A percentile compares a stretch with the other conserved stretches of the same genome.
These are phyloP conservation scores for Pogona vitticeps DNA, from an alignment of 2,113 vertebrate genomes.

Conservation along the genomic window DNA sequence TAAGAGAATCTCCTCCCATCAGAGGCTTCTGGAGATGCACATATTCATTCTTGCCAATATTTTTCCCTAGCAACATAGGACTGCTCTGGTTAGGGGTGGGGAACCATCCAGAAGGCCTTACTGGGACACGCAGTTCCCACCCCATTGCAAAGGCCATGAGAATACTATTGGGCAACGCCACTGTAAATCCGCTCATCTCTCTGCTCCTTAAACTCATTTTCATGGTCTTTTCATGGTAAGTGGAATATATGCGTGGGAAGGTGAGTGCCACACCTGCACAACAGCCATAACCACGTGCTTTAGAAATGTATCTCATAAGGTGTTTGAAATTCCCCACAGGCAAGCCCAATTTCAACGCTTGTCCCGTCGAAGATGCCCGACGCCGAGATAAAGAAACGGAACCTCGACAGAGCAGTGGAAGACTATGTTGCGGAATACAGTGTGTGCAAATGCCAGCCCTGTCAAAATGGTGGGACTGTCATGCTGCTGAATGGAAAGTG, in stretches of 20 bases:
- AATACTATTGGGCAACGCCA: neutral
- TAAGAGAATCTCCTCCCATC: too few relatives aligned
- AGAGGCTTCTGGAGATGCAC: too few relatives aligned
- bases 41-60: too few relatives aligned
- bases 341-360: constrained; percentile 81
- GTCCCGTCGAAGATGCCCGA: constrained; percentile 79
- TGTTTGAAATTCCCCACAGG: constrained; percentile 50
- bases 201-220: neutral
- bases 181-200: neutral
- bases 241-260: neutral
- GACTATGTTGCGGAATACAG: constrained; percentile 87
- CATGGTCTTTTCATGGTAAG: neutral
- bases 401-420: constrained; percentile 80
- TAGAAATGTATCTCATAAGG: neutral
- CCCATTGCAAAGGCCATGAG: neutral
- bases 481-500: constrained; percentile 84
- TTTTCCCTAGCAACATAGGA: too few relatives aligned
- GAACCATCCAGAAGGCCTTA: too few relatives aligned
- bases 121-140: too few relatives aligned
- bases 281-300: neutral
- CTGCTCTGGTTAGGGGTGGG: too few relatives aligned
- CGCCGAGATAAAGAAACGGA: constrained; percentile 75
- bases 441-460: constrained; percentile 84
- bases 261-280: neutral
- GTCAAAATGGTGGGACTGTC: constrained; percentile 84